Base-by-base conservation (phyloP, 2,113 vertebrate species). In the Aramus guarauna region DNA sequence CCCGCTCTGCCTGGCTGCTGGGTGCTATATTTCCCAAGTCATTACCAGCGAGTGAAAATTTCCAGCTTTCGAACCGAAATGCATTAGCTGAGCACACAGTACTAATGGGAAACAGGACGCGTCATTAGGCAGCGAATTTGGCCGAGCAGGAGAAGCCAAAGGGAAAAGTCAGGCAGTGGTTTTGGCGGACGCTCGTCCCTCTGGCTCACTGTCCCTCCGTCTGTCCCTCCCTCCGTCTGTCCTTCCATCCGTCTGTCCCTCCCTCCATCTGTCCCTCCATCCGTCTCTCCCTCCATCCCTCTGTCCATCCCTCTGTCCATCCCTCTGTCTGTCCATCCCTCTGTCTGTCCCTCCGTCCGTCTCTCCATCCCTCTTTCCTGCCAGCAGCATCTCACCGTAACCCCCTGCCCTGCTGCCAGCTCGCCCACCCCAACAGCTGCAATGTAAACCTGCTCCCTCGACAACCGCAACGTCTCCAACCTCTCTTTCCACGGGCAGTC, bases 51-150 rank as follows among this genome's bases (percentile, higher is more conserved):
- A 96, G 98, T 98, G 98, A 99, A 97, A 98, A 97, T 92, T 94
- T 96, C 95, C 98, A 98, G 97, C 94, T 98, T 91, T 97, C 62
- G 75, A 88, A 96, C 67, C 74, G 60, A 78, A 79, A 96, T 30
- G 97, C 97, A 98, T 99, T 98, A 99, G 98, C 96, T 98, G 98
- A 98, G 94, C 98, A 98, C 98, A 98, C 98, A 97, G 47, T 32
- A n/a, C 98, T 98, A 98, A 98, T 98, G 98, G 95, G 95, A 97
- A 97, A 95, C 98, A 96, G 98, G 97, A 97, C 47, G 71, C 63
- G 34, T 88, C 97, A 97, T 98, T 98, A 98, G 95, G 95, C 96
- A 92, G 96, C 97, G 88, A 90, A 95, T 96, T 91, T 71, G 4
- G 36, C 63, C 24, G 1, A 18, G 41, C 0, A 1, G 17, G 19